These are phyloP conservation scores for Buphagus erythrorhynchus DNA, from an alignment of 2,797 vertebrate species.

Conservation along the genomic window DNA sequence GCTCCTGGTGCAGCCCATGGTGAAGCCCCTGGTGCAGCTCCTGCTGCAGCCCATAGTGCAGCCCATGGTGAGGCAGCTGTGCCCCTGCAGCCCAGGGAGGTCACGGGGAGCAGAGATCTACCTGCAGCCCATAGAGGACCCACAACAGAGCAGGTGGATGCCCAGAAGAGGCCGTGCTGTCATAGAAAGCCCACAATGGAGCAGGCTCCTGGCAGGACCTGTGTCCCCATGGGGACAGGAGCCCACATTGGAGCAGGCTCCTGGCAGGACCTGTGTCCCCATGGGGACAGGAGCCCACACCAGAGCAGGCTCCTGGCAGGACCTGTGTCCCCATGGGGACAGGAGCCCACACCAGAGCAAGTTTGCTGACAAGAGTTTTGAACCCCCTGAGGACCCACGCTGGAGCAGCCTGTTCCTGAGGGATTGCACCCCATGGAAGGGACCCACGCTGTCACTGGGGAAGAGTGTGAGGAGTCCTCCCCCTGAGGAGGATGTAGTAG, in stretches of 20 bases:
- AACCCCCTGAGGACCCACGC: fast-evolving
- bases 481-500: not conserved
- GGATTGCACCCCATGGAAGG: not conserved
- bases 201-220: not conserved
- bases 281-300: too few relatives aligned
- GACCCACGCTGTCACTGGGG: fast-evolving
- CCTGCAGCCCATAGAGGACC: not conserved
- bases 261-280: too few relatives aligned
- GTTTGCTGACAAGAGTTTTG: not conserved
- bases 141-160: not conserved
- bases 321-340: too few relatives aligned
- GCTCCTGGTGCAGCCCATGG: not conserved
- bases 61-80: not conserved
- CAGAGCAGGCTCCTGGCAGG: not conserved
- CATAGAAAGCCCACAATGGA: not conserved
- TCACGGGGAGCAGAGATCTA: not conserved
- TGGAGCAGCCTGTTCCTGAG: not conserved
- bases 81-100: not conserved
- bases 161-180: not conserved
- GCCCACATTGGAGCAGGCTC: not conserved
- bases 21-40: not conserved
- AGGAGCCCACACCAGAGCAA: not conserved
- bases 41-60: too few relatives aligned
- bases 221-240: not conserved
- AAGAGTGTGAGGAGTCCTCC: not conserved